Evolutionary conservation across 2,113 vertebrate genomes (phyloP).

Genomic region (Addax nasomaculatus): DNA sequence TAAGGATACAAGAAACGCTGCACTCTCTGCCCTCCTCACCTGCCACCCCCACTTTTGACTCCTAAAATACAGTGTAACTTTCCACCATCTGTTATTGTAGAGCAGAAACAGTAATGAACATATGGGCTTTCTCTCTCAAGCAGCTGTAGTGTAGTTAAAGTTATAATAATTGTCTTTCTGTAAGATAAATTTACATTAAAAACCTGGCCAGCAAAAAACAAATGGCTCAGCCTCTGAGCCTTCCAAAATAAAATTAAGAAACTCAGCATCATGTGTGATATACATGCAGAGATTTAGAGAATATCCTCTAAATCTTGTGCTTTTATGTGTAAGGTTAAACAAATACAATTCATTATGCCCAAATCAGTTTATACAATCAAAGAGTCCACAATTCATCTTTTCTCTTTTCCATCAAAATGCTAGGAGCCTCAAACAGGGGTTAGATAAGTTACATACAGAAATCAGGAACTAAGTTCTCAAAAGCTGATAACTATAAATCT

Average conservation of each 20-base stretch:
- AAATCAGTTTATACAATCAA: not conserved
- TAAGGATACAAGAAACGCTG: constrained; percentile 67
- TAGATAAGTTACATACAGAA: not conserved
- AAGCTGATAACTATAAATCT: not conserved
- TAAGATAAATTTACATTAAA: constrained; percentile 86
- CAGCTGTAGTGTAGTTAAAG: constrained; percentile 88
- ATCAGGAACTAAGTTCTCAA: constrained; percentile 30
- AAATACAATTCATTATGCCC: not conserved
- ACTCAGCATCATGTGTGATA: constrained; percentile 60
- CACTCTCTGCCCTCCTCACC: constrained; percentile 46
- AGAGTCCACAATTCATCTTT: not conserved
- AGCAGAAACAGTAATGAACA: constrained; percentile 83
- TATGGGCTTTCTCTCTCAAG: constrained; percentile 84
- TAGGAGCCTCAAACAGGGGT: not conserved
- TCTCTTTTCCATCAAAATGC: not conserved
- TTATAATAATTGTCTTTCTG: constrained; percentile 86
- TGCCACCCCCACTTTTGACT: constrained; percentile 72
- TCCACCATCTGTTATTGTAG: constrained; percentile 86
- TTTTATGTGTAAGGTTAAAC: constrained; percentile 24
- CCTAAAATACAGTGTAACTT: constrained; percentile 82
- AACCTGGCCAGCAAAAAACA: constrained; percentile 79
- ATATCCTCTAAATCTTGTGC: constrained; percentile 15
- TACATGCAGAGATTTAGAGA: constrained; percentile 51
- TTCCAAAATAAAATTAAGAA: constrained; percentile 69
- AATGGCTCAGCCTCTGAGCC: constrained; percentile 64